These are phyloP conservation scores for Leucozona laternaria DNA, from an alignment of 2,888 invertebrate genomes.

Conservation along the genomic window DNA sequence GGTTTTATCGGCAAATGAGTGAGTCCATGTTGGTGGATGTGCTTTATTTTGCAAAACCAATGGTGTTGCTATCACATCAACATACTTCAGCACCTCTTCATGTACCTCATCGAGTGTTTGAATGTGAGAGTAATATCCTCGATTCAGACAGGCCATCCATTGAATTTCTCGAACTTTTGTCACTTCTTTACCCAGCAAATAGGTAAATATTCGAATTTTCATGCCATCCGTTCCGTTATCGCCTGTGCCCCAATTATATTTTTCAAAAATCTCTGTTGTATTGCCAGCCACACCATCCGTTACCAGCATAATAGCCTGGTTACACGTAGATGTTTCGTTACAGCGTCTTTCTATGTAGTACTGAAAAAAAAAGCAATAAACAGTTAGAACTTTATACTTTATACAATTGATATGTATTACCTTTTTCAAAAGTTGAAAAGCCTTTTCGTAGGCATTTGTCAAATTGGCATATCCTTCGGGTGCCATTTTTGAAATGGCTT, in stretches of 20 bases:
- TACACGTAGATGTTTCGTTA: constrained; percentile 88
- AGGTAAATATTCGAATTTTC: constrained; percentile 97
- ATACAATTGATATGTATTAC: no score
- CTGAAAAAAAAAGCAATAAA: constrained; percentile 75
- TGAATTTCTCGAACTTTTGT: constrained; percentile 94
- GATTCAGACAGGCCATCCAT: constrained; percentile 97
- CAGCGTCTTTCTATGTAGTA: constrained; percentile 86
- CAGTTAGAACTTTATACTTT: background rate
- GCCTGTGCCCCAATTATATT: constrained; percentile 89
- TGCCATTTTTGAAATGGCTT: constrained; percentile 86
- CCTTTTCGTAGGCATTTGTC: constrained; percentile 91
- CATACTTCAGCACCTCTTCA: constrained; percentile 97
- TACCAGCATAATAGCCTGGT: constrained; percentile 98
- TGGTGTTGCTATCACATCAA: constrained; percentile 95
- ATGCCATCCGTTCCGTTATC: constrained; percentile 87
- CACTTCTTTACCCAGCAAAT: constrained; percentile 96
- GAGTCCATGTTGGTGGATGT: constrained; percentile 97
- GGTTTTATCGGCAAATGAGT: constrained; percentile 94
- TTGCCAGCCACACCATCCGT: constrained; percentile 97
- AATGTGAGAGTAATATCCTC: constrained; percentile 97
- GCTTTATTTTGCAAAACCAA: constrained; percentile 89
- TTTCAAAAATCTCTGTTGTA: constrained; percentile 92
- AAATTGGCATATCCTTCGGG: constrained; percentile 94
- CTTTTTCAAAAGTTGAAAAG: constrained; percentile 91
- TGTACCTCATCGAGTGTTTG: constrained; percentile 97